These are phyloP conservation scores for Zaprionus capensis DNA, from an alignment of 1,140 invertebrate genomes.

Conservation along the genomic window DNA sequence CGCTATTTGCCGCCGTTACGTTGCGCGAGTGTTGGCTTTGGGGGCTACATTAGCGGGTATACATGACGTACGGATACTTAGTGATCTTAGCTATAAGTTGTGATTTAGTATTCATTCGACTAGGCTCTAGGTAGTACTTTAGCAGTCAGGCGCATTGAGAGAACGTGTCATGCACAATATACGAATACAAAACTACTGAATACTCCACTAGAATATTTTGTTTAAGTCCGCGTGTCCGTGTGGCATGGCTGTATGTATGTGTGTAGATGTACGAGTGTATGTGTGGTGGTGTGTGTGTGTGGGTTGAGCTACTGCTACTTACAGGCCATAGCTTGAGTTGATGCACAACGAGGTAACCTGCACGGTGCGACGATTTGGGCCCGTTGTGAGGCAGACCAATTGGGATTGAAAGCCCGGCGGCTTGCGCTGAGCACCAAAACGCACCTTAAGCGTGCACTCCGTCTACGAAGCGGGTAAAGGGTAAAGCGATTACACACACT, in stretches of 20 bases:
- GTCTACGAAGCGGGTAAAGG: conserved; percentile 62
- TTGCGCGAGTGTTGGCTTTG: conserved; percentile 11
- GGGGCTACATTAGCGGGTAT: not conserved
- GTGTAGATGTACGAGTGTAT: conserved; percentile 6
- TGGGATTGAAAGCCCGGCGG: conserved; percentile 97
- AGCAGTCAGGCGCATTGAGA: conserved; percentile 37
- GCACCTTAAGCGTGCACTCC: conserved; percentile 88
- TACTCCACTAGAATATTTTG: conserved; percentile 42
- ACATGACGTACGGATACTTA: not conserved
- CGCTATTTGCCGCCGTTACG: conserved; percentile 20
- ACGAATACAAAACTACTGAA: conserved; percentile 53
- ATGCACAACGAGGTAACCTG: conserved; percentile 95
- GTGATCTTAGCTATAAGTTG: conserved; percentile 1
- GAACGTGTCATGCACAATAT: conserved; percentile 49
- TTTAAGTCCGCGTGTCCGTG: conserved; percentile 38
- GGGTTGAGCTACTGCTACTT: conserved; percentile 85
- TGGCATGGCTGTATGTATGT: conserved; percentile 15
- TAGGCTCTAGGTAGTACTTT: conserved; percentile 34
- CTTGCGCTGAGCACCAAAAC: conserved; percentile 91
- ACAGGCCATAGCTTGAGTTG: conserved; percentile 98
- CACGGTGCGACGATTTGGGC: conserved; percentile 91
- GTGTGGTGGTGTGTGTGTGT: conserved; percentile 14
- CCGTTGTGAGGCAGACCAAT: conserved; percentile 95
- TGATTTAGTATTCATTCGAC: conserved; percentile 14
- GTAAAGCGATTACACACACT: not conserved